A percentile compares a stretch with the other conserved stretches of the same genome.
phyloP scores from a whole-genome alignment of 1,140 invertebrate genomes.

The Nomia melanderi region DNA sequence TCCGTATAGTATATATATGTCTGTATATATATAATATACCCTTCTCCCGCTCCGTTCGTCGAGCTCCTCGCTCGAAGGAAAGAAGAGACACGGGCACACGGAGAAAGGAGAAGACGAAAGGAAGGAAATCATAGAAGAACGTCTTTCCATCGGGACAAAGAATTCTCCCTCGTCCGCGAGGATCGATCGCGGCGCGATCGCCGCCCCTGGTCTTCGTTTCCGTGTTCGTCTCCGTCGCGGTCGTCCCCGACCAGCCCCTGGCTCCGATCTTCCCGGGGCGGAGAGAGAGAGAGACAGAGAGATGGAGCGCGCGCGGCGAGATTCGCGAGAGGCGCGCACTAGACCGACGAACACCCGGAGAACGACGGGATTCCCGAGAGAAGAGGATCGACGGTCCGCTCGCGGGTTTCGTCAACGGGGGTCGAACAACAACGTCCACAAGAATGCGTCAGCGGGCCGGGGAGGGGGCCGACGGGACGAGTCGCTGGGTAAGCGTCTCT shows the following conservation, averaged over 20 bases:
- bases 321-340: no score
- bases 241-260: no score
- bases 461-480: neutral
- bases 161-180: slow-evolving; percentile 6
- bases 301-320: no score
- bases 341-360: no score
- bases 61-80: neutral
- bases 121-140: neutral
- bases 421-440: no score
- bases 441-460: neutral
- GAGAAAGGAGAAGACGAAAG: neutral
- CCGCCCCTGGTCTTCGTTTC: no score
- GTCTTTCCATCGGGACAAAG: neutral
- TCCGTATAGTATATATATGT: slow-evolving; percentile 13
- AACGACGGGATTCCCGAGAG: no score
- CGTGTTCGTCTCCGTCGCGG: no score
- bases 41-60: neutral
- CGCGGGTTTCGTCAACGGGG: no score
- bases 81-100: neutral
- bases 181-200: slow-evolving; percentile 5
- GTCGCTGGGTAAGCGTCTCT: neutral
- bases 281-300: no score
- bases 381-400: no score
- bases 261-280: no score
- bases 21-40: slow-evolving; percentile 10